Percentiles rank a stretch among this genome's conserved stretches.
phyloP scores from a whole-genome alignment of 2,888 invertebrate species.

The Epirrhoe tristata region DNA sequence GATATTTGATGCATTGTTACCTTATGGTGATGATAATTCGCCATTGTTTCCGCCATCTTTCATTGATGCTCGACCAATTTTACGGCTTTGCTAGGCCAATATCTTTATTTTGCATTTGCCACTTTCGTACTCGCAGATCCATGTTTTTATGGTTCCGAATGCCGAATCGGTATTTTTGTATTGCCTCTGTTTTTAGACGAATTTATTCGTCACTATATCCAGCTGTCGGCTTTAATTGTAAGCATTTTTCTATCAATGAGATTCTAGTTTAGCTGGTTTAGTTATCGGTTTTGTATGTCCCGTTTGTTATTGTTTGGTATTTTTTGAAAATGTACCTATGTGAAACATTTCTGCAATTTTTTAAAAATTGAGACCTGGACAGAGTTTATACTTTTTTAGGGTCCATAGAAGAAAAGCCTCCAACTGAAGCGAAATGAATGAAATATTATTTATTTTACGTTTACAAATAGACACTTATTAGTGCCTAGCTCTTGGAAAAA shows the following conservation, averaged over 20 bases:
- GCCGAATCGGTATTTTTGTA: conserved; percentile 36
- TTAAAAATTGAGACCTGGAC: too few relatives aligned
- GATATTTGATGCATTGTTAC: too few relatives aligned
- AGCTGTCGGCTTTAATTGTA: conserved; percentile 12
- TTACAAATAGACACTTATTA: too few relatives aligned
- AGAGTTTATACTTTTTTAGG: too few relatives aligned
- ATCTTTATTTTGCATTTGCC: conserved; percentile 50
- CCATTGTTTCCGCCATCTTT: not conserved
- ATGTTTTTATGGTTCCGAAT: conserved; percentile 44
- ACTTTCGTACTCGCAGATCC: conserved; percentile 40
- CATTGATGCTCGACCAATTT: not conserved
- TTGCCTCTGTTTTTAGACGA: conserved; percentile 32
- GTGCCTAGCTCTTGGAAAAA: too few relatives aligned
- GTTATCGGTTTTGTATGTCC: not conserved
- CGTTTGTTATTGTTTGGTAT: not conserved
- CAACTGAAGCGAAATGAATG: too few relatives aligned
- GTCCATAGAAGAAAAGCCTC: too few relatives aligned
- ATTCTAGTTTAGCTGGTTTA: not conserved
- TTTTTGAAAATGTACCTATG: too few relatives aligned
- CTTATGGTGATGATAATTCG: not conserved
- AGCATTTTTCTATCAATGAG: conserved; percentile 11
- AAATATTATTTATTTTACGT: too few relatives aligned
- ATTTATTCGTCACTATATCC: conserved; percentile 30
- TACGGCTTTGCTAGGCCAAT: not conserved
- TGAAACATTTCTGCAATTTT: too few relatives aligned